Conservation (phyloP, 2,888 invertebrate genomes). For the Sarcophaga variegata region DNA sequence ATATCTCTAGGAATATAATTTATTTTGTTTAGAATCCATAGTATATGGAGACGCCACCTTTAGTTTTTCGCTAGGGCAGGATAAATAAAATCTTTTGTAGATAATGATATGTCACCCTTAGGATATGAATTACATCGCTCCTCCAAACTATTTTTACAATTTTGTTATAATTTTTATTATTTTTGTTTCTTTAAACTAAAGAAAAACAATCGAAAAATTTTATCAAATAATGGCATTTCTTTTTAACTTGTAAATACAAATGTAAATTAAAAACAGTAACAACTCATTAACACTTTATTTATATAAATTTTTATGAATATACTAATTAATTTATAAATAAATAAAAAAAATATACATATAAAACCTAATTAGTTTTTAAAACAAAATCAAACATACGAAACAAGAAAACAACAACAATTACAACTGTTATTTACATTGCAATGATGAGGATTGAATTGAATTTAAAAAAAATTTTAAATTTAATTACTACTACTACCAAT, state of each 20-base stretch:
- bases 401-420: conserved; percentile 22
- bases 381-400: not conserved
- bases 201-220: not conserved
- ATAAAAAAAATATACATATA: not conserved
- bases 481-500: conserved; percentile 8
- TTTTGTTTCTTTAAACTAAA: too few species aligned
- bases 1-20: too few species aligned
- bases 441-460: conserved; percentile 3
- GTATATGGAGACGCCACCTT: too few species aligned
- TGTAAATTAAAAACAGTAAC: conserved; percentile 25
- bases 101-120: too few species aligned
- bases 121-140: too few species aligned
- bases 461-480: not conserved
- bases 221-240: too few species aligned
- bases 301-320: not conserved
- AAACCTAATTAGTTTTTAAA: not conserved
- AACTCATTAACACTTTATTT: conserved; percentile 66
- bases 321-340: conserved; percentile 7
- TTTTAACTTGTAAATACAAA: not conserved
- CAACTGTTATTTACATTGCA: conserved; percentile 17
- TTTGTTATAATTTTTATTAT: too few species aligned
- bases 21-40: too few species aligned
- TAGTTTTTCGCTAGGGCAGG: too few species aligned
- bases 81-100: too few species aligned
- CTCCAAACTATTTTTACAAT: too few species aligned